Base-by-base conservation (phyloP, 2,113 vertebrate species). In the Bos taurus region DNA sequence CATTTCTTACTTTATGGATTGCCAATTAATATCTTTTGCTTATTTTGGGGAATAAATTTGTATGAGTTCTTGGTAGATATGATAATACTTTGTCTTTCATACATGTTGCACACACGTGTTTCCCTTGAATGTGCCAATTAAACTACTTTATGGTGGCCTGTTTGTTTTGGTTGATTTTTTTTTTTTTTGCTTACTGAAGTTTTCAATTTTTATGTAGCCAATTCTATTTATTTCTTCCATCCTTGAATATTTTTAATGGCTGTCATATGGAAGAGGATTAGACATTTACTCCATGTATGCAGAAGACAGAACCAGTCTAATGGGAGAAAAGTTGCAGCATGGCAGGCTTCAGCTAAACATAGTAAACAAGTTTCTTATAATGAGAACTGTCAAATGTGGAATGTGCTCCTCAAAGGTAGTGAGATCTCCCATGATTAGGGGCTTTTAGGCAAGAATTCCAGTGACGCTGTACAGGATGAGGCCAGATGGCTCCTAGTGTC, bases 321-420 rank as follows among this genome's bases (percentile, higher is more conserved):
- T 30, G 74, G 52, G 59, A 40, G 71, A 60, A n/a, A 90, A 52
- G 21, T 19, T 86, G 36, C 36, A 86, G 36, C 0, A 0, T 74
- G 46, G 33, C 13, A 74, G 52, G 89, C 40, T 74, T 94, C 74
- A 95, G 19, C 56, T 52, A 85, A 97, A 93, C n/a, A 74, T 26
- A 23, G 54, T 67, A 62, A 94, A 78, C 54, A 88, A 57, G 88
- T 95, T 93, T 95, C 46, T 97, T 88, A 62, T 33, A 30, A 30
- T 90, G 40, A 96, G 56, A 43, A 59, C 56, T 48, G 16, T 93
- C 95, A 90, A 43, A 30, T 77, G 23, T 43, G 57, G 64, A 90
- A 83, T 52, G 59, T 7, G 10, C 28, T 88, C 56, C 50, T 67
- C 1, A 0, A n/a, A 88, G 50, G 59, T 56, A 83, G 82, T 90